Evolutionary conservation across 2,797 vertebrate genomes (phyloP), one percentile per base, ranked within the genome.

Genomic region (Rhinatrema bivittatum): DNA sequence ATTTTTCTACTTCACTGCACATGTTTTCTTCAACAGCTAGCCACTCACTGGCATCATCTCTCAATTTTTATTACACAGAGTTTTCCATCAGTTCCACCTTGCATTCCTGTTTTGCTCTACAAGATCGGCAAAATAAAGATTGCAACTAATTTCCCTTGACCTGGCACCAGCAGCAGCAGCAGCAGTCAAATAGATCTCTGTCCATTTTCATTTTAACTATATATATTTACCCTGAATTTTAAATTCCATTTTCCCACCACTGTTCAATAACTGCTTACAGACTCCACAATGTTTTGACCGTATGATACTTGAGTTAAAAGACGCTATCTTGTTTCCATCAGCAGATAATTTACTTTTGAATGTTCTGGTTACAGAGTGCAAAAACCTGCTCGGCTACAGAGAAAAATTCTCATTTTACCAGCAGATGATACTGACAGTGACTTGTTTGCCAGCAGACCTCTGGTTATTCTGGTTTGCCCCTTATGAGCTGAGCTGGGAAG

Each of bases 321-420:
- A 28, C 25, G 39, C 13, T 1, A 36, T 46, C 26, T 60, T 47
- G 42, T 44, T 54, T 66, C 59, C 74, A 79, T 45, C 46, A 64
- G 62, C 38, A 80, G 40, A 54, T 66, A 62, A 82, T 84, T 81
- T 66, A 52, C 57, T 62, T 57, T 62, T 56, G 36, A 48, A 42
- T 39, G 50, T 47, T 50, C 51, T 63, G 69, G 60, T 81, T 68
- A 65, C 50, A 12, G 20, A 17, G 50, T 20, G 7, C 2, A 54
- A 46, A 47, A 22, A 52, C 49, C 20, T 45, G 16, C 16, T 35
- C 34, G 25, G 28, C 1, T 13, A 23, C 1, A 4, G 0, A 27
- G 30, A 39, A 11, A 20, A 24, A 15, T 15, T 45, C 27, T 26
- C 0, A 1, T 34, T 52, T 32, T 39, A 14, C 37, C 5, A 7